Conservation (phyloP, 2,888 invertebrate genomes). For the Athetis lepigone region DNA sequence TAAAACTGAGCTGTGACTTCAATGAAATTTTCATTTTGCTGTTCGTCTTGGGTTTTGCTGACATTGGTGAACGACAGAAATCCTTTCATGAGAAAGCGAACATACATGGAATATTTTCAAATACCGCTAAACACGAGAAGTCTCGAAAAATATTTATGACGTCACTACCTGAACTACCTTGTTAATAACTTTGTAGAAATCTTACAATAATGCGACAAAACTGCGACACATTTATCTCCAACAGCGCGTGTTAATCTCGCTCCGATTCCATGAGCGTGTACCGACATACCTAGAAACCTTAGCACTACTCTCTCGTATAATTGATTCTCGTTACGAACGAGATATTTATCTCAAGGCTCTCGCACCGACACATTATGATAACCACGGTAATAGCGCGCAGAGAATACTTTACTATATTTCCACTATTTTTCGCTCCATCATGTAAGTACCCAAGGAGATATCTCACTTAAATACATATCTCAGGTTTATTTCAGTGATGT, state of each 20-base stretch:
- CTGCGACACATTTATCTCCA: constrained; percentile 38
- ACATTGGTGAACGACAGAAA: too few species aligned
- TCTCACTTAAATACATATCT: constrained; percentile 49
- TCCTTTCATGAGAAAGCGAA: too few species aligned
- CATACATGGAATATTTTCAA: too few species aligned
- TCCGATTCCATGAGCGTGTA: constrained; percentile 4
- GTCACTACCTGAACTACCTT: too few species aligned
- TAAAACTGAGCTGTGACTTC: too few species aligned
- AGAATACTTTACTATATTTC: constrained; percentile 55
- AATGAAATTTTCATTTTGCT: too few species aligned
- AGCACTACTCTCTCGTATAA: constrained; percentile 31
- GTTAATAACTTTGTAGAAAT: too few species aligned
- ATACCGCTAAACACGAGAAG: too few species aligned
- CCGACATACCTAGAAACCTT: constrained; percentile 8
- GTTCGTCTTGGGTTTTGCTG: too few species aligned
- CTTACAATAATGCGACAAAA: constrained; percentile 23
- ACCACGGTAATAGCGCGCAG: constrained; percentile 45
- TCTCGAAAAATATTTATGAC: too few species aligned
- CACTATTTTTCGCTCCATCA: constrained; percentile 55
- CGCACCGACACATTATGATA: constrained; percentile 51
- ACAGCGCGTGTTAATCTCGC: constrained; percentile 11
- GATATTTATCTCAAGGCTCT: constrained; percentile 44
- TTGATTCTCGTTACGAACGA: constrained; percentile 50
- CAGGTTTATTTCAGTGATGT: constrained; percentile 48
- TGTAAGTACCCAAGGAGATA: constrained; percentile 36